Evolutionary conservation across 1,140 invertebrate species (phyloP).

Genomic region (Monochamus saltuarius): DNA sequence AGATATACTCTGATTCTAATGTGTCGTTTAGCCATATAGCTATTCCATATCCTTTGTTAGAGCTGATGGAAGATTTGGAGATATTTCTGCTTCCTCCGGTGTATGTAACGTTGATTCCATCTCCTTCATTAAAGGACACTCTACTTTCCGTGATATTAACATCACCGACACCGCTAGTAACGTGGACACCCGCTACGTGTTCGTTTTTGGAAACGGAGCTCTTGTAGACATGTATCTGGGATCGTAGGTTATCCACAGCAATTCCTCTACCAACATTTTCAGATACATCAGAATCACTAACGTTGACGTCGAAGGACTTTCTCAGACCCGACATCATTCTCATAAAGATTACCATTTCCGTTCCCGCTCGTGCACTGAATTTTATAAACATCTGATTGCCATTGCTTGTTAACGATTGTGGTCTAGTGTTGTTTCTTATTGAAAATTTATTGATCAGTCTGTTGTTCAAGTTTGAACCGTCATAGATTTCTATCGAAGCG

Average conservation of each 20-base stretch:
- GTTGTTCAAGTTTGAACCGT: constrained; percentile 70
- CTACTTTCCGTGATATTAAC: constrained; percentile 88
- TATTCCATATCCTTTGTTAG: constrained; percentile 82
- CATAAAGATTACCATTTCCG: constrained; percentile 72
- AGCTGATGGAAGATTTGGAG: constrained; percentile 75
- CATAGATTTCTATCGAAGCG: constrained; percentile 72
- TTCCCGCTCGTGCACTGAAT: constrained; percentile 68
- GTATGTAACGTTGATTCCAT: constrained; percentile 88
- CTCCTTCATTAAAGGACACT: constrained; percentile 89
- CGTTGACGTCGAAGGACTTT: constrained; percentile 85
- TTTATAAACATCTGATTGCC: constrained; percentile 74
- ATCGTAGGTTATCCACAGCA: constrained; percentile 79
- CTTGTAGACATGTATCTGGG: constrained; percentile 75
- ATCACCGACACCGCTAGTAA: constrained; percentile 83
- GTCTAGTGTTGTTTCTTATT: constrained; percentile 76
- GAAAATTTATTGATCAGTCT: constrained; percentile 67
- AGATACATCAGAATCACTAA: constrained; percentile 79
- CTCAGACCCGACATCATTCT: constrained; percentile 72
- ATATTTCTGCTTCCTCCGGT: constrained; percentile 88
- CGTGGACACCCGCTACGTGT: constrained; percentile 84
- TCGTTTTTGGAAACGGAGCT: constrained; percentile 84
- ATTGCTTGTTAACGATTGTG: constrained; percentile 80
- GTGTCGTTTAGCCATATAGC: constrained; percentile 88
- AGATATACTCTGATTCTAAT: constrained; percentile 74
- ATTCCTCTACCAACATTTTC: constrained; percentile 93